Evolutionary conservation across 2,113 vertebrate species (phyloP), one percentile per base, ranked within the genome.

Genomic region (Stigmatopora argus): DNA sequence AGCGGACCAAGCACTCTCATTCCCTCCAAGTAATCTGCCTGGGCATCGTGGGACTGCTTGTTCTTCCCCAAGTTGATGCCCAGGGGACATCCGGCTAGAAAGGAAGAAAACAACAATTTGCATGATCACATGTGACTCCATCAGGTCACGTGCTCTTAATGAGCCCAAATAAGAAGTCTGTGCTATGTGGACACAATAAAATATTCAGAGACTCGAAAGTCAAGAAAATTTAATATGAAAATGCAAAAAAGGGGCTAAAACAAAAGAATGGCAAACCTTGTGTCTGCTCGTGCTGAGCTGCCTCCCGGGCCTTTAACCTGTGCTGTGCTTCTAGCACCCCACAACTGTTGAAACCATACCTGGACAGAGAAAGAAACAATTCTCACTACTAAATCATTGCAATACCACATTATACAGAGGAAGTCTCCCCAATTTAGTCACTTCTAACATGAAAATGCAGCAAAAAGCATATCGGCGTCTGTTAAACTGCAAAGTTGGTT

Each of bases 21-120:
- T 0, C 97, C 97, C 38, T 92, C 87, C 69, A 81, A 59, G 0
- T 95, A 99, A 89, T 99, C 97, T 1, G 91, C 86, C 31, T 78
- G 88, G 4, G 94, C 93, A 1, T 98, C 92, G 2, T 46, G 38
- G 1, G 96, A 96, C 57, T 83, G 84, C 84, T 96, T 98, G 87
- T 99, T 99, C 90, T 96, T 98, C 56, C 97, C 97, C 73, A 98
- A 89, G 78, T 99, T 99, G 84, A 98, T 81, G 75, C 97, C 97
- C 21, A 99, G 90, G 8, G 92, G 94, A 86, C 90, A 90, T 48
- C 97, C 96, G 67, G 71, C 97, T 98, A 74, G 62, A 77, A 76
- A 84, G 72, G 7, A 72, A 64, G 58, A 23, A 67, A 6, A 70
- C 61, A 78, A n/a, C 48, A 76, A 66, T 21, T 44, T 70, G 73